Percentiles rank a stretch among this genome's conserved stretches.
These are phyloP conservation scores for Cherax quadricarinatus DNA, from an alignment of 1,140 invertebrate species.

Conservation along the genomic window DNA sequence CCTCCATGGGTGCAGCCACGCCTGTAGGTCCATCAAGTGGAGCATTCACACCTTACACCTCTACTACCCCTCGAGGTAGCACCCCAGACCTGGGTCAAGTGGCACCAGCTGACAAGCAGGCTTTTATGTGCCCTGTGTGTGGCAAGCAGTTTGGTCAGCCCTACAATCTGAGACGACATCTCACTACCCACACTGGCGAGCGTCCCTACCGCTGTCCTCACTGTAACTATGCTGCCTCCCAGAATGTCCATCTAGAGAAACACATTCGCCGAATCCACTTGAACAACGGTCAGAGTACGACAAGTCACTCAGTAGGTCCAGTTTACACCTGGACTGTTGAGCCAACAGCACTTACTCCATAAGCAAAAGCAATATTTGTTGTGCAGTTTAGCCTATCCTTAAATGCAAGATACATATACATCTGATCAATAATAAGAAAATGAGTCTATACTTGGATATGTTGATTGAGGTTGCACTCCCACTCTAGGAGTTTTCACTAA, in stretches of 20 bases:
- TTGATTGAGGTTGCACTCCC: too few species aligned
- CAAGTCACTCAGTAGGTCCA: constrained; percentile 27
- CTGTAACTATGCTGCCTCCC: constrained; percentile 72
- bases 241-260: constrained; percentile 72
- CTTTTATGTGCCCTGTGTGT: constrained; percentile 70
- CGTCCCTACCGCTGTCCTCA: constrained; percentile 72
- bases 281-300: constrained; percentile 45
- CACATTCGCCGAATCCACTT: constrained; percentile 72
- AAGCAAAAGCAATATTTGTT: neutral
- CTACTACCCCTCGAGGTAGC: constrained; percentile 50
- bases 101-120: constrained; percentile 52
- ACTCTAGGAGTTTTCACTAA: too few species aligned
- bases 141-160: constrained; percentile 73
- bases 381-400: neutral
- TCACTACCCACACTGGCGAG: constrained; percentile 72
- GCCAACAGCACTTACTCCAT: constrained; percentile 37
- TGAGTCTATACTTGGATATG: too few species aligned
- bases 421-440: too few species aligned
- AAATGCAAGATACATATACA: neutral
- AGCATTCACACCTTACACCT: constrained; percentile 61
- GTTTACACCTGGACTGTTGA: constrained; percentile 40
- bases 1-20: constrained; percentile 53
- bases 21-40: constrained; percentile 53
- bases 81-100: constrained; percentile 65
- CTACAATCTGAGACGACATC: constrained; percentile 71